These are phyloP conservation scores for Chiloscyllium punctatum DNA, from an alignment of 2,797 vertebrate genomes.

Conservation along the genomic window DNA sequence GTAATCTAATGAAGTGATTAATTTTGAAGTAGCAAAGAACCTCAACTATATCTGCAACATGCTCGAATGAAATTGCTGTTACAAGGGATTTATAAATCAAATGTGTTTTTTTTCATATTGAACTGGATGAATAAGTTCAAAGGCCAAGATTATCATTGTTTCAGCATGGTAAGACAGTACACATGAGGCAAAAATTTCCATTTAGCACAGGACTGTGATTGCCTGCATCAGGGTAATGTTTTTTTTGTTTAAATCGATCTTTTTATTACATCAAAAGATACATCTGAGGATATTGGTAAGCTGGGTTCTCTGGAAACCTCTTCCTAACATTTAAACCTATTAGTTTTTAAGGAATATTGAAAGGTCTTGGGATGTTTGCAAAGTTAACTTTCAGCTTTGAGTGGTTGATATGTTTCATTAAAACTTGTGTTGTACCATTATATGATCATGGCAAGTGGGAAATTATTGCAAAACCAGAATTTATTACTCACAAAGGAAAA, in stretches of 20 bases:
- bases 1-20: not conserved
- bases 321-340: not conserved
- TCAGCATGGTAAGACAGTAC: not conserved
- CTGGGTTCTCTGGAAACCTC: not conserved
- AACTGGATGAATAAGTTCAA: not conserved
- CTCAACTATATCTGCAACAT: not conserved
- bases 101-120: not conserved
- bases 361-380: not conserved
- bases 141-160: slow-evolving; percentile 2
- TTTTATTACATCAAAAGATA: not conserved
- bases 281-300: not conserved
- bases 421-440: not conserved
- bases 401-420: no score
- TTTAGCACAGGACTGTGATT: not conserved
- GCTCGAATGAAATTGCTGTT: not conserved
- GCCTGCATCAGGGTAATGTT: not conserved
- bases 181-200: not conserved
- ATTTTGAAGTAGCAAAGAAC: not conserved
- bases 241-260: not conserved
- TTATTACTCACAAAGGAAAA: not conserved
- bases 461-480: not conserved
- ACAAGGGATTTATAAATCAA: not conserved
- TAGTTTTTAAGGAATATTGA: not conserved
- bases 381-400: not conserved
- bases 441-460: not conserved